Evolutionary conservation across 2,113 vertebrate genomes (phyloP), one percentile per base, ranked within the genome.

Genomic region (Delphinus delphis): DNA sequence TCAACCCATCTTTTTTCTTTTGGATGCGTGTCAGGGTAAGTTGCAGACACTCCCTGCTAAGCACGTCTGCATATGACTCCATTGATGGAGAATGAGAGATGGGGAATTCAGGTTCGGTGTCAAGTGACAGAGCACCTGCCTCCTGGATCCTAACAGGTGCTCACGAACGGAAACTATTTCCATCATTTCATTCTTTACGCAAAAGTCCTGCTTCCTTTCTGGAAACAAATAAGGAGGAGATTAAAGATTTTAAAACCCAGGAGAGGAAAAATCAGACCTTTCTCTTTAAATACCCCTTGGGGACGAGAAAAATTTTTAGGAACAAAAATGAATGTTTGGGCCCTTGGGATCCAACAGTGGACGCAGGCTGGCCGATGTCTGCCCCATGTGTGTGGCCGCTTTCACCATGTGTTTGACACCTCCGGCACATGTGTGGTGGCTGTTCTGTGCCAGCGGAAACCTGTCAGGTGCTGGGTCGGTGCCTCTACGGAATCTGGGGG

Each of bases 341-440:
- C 33, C 63, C 5, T n/a, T 31, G 11, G 36, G 70, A 76, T 5
- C 2, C 11, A 62, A 12, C 33, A 7, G 21, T 36, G 8, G 53
- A 14, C 33, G 9, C 36, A 41, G n/a, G 76, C 5, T 13, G 20
- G 50, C 60, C 0, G 20, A 10, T 2, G 8, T 50, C 62, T 31
- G 36, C 60, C n/a, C 36, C 20, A 3, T 4, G 12, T 20, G 55
- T 4, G 25, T 15, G 68, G 38, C 11, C 2, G 18, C 15, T 44
- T 36, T 17, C 13, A 1, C 2, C 2, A 3, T n/a, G 50, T 60
- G n/a, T 17, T 41, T 3, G 17, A 10, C 3, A 3, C 1, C 21
- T 18, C 13, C 15, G 15, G 33, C n/a, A 76, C 4, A 6, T 15
- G 10, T 31, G 26, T 12, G 6, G 41, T 4, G 21, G 20, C n/a